A percentile compares a stretch with the other conserved stretches of the same genome.
Conservation (phyloP, 2,888 invertebrate genomes). For the Pedicia rivosa region DNA sequence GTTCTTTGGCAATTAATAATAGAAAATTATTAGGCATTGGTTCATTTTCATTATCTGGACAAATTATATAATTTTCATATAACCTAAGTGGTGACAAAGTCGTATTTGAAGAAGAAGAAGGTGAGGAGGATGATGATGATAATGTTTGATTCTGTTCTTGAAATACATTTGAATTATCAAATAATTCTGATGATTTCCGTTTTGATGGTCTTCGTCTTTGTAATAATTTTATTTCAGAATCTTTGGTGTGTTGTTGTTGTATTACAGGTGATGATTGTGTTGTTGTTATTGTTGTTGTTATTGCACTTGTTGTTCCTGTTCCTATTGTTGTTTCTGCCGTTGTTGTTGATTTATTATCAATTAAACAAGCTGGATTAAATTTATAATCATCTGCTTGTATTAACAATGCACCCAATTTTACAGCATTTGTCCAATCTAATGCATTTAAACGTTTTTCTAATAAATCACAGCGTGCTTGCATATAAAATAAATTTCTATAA, state of each 20-base stretch:
- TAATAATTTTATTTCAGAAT: conserved; percentile 10
- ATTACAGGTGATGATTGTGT: too few relatives aligned
- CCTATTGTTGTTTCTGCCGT: conserved; percentile 19
- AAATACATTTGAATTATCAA: conserved; percentile 13
- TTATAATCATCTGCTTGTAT: conserved; percentile 39
- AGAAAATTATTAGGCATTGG: conserved; percentile 23
- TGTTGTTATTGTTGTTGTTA: too few relatives aligned
- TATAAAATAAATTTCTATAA: conserved; percentile 56
- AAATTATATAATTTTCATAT: conserved; percentile 25
- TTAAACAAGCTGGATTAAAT: conserved; percentile 23
- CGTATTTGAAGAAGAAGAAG: conserved; percentile 10
- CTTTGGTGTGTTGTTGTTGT: too few relatives aligned
- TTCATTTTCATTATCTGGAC: conserved; percentile 15
- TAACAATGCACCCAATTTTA: conserved; percentile 57
- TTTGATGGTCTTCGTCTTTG: conserved; percentile 29
- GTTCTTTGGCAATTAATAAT: conserved; percentile 25
- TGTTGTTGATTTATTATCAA: conserved; percentile 22
- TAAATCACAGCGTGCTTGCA: conserved; percentile 64
- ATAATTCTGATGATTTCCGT: conserved; percentile 28
- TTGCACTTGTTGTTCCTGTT: conserved; percentile 9
- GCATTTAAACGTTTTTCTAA: conserved; percentile 56
- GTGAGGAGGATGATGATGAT: conserved; percentile 10
- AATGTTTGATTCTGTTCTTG: conserved; percentile 11
- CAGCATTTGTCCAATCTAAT: conserved; percentile 49
- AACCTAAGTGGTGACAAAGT: conserved; percentile 20